phyloP scores from a whole-genome alignment of 2,113 vertebrate species.

The Hystrix brachyura region DNA sequence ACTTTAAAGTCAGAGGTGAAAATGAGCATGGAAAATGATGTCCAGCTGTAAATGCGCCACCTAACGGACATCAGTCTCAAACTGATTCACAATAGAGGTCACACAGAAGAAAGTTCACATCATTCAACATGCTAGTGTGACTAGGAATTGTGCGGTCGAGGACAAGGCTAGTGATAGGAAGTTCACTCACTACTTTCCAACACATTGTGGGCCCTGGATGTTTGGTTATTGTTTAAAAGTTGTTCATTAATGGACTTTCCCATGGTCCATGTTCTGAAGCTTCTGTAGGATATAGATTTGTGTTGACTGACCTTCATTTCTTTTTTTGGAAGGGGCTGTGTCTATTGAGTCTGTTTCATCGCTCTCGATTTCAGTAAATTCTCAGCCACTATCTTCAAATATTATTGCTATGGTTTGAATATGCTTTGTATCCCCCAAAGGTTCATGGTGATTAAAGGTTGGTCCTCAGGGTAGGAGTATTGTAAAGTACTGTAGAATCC shows the following conservation, averaged over 20 bases:
- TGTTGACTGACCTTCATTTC: neutral
- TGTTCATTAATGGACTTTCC: neutral
- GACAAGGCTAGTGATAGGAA: neutral
- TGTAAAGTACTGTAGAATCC: neutral
- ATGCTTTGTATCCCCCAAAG: neutral
- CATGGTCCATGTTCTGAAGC: neutral
- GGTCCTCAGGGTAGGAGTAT: neutral
- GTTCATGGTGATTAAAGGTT: neutral
- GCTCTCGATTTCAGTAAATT: constrained; percentile 6
- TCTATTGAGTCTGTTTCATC: neutral
- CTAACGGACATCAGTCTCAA: neutral
- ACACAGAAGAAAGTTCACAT: neutral
- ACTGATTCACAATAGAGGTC: neutral
- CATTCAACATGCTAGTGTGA: neutral
- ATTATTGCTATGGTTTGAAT: neutral
- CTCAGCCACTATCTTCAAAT: neutral
- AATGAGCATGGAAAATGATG: neutral
- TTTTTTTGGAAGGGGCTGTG: neutral
- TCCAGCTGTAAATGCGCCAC: neutral
- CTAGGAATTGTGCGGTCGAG: neutral
- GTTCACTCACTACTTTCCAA: neutral
- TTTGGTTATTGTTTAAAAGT: neutral
- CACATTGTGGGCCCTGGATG: neutral
- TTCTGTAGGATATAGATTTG: neutral
- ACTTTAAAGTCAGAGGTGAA: constrained; percentile 31